Base-by-base conservation (phyloP, 2,888 invertebrate species). In the Timema cristinae region DNA sequence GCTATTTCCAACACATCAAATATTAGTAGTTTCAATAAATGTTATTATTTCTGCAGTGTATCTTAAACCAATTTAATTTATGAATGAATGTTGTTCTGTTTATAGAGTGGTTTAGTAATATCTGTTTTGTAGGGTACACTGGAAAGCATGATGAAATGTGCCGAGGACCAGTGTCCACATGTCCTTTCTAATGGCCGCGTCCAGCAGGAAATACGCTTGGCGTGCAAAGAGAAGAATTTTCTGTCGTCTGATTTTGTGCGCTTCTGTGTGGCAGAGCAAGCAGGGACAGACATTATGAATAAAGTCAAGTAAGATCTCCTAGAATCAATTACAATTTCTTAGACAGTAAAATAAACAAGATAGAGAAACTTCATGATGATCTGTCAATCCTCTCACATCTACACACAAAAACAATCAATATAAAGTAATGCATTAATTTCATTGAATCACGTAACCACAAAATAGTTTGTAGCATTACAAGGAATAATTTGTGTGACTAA, bases 201-300 rank as follows among this genome's bases (percentile, higher is more conserved):
- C 54, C 85, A 89, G 73, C 85, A 87, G 76, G 90, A 91, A 78
- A 85, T 93, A 73, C 86, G 90, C 74, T 87, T 86, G 78, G 88
- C 87, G 48, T 89, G 91, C 76, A 85, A 85, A 76, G 89, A 90
- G 75, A 89, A 89, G 77, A 88, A 90, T 78, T 84, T 86, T 72
- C 85, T 93, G 75, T 88, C 90, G n/a, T 85, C 88, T 76, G 90
- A 91, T 79, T 91, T 91, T 80, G 86, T 92, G 49, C 87, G 88
- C 73, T 86, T 86, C 72, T 88, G 90, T 78, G 84, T 93, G 66
- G 85, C 91, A 61, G 91, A 91, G 79, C 90, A 91, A 81, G 90
- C 92, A 72, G 91, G 91, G 68, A 88, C 91, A 67, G 92, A 92
- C 79, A 89, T 93, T 75, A 88, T 91, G 83, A 91, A 91, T 79